Evolutionary conservation across 2,113 vertebrate genomes (phyloP), one percentile per base, ranked within the genome.

Genomic region (Anas platyrhynchos): DNA sequence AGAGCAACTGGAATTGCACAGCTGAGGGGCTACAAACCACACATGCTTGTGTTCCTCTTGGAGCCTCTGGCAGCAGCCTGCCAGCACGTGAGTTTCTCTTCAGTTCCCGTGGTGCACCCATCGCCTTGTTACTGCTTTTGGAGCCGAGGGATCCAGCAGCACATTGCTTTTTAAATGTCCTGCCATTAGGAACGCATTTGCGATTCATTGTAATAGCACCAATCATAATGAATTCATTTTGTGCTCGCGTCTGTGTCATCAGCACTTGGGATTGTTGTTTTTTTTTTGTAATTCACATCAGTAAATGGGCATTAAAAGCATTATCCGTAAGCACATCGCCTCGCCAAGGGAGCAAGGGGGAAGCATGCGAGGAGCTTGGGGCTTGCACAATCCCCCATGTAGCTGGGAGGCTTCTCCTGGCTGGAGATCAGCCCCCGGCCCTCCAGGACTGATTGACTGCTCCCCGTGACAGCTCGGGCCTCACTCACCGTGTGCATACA

Each of bases 181-280:
- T 98, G 61, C 82, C 79, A 87, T 96, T 97, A 96, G 69, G 86
- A 95, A 93, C 94, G 68, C 82, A 95, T 96, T 98, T 97, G 83
- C 90, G 94, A 68, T 91, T 97, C 86, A 38, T 95, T 95, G 83
- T 93, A 97, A 94, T 92, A 95, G 86, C 16, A 22, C 68, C 71
- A 74, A 72, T 92, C 81, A 77, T 66, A 90, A 96, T 86, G 86
- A 96, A 93, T 97, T 95, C 34, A 96, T 97, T 98, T 93, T 94
- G 91, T 93, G 78, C 97, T 97, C 44, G 54, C 80, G 94, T 93
- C 96, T 96, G 91, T 96, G 96, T 97, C 93, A 89, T 62, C 59
- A 90, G 74, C 89, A 66, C 93, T 97, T 96, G 67, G 36, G n/a
- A 55, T 95, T 50, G 80, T 75, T 65, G 62, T 58, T 7, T 74